Percentiles rank a stretch among this genome's conserved stretches.
phyloP scores from a whole-genome alignment of 2,113 vertebrate genomes.

The Crotalus horridus region DNA sequence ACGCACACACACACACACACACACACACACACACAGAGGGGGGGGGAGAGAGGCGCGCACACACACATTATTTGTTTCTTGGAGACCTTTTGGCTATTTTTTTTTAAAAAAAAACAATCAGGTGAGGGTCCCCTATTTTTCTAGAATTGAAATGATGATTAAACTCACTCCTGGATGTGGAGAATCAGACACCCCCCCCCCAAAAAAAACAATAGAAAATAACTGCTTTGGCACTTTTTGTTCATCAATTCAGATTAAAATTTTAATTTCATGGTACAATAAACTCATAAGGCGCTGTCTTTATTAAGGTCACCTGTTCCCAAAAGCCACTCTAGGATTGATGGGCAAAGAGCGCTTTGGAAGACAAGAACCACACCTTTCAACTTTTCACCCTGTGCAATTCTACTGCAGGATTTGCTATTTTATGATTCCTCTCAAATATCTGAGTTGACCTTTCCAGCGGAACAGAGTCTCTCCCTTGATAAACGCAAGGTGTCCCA shows the following conservation, averaged over 20 bases:
- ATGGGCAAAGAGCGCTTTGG: constrained; percentile 64
- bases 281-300: constrained; percentile 69
- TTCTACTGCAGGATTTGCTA: constrained; percentile 39
- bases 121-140: constrained; percentile 30
- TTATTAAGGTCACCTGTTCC: constrained; percentile 74
- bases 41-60: no score
- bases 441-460: constrained; percentile 24
- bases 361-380: constrained; percentile 61
- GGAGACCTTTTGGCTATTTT: neutral
- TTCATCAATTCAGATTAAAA: constrained; percentile 80
- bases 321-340: constrained; percentile 57
- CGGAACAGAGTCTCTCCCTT: constrained; percentile 24
- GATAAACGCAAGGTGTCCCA: constrained; percentile 56
- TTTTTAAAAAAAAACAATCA: neutral
- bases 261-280: constrained; percentile 79
- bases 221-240: constrained; percentile 67
- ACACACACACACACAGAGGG: no score
- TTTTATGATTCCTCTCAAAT: constrained; percentile 20
- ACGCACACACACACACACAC: neutral
- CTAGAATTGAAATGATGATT: constrained; percentile 64
- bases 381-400: constrained; percentile 46
- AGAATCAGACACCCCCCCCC: neutral
- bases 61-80: neutral
- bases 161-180: constrained; percentile 51
- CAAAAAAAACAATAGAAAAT: constrained; percentile 20